A percentile compares a stretch with the other conserved stretches of the same genome.
These are phyloP conservation scores for Drosophila nigritarsus DNA, from an alignment of 2,888 invertebrate species.

Conservation along the genomic window DNA sequence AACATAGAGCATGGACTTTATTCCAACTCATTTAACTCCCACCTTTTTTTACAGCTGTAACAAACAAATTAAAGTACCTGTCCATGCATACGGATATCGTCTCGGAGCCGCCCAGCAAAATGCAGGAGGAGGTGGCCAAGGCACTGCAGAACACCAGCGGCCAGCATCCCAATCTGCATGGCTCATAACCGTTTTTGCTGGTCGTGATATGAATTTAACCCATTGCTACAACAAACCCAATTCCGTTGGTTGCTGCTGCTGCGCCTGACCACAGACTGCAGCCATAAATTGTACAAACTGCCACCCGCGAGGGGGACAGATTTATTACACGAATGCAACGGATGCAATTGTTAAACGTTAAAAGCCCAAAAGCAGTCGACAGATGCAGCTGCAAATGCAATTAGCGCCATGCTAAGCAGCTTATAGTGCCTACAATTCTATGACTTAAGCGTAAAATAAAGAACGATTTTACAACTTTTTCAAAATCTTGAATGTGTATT, in stretches of 20 bases:
- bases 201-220: constrained; percentile 74
- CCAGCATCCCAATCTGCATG: constrained; percentile 84
- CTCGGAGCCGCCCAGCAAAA: constrained; percentile 91
- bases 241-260: constrained; percentile 7
- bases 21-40: too few species aligned
- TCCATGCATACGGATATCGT: constrained; percentile 97
- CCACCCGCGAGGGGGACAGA: constrained; percentile 22
- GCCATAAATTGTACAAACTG: constrained; percentile 69
- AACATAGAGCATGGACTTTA: too few species aligned
- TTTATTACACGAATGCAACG: constrained; percentile 40
- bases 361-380: constrained; percentile 15
- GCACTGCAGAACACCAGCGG: constrained; percentile 87
- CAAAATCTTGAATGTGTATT: constrained; percentile 8
- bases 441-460: constrained; percentile 75
- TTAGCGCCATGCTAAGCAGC: constrained; percentile 57
- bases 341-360: constrained; percentile 31
- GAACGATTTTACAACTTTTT: constrained; percentile 74
- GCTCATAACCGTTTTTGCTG: constrained; percentile 69
- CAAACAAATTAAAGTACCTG: constrained; percentile 95
- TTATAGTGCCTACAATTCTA: constrained; percentile 66
- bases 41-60: constrained; percentile 89
- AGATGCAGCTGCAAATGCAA: constrained; percentile 34
- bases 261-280: constrained; percentile 25
- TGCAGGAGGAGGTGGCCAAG: constrained; percentile 95
- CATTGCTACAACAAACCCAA: constrained; percentile 40